A percentile compares a stretch with the other conserved stretches of the same genome.
These are phyloP conservation scores for Andricus curvator DNA, from an alignment of 2,888 invertebrate genomes.

Conservation along the genomic window DNA sequence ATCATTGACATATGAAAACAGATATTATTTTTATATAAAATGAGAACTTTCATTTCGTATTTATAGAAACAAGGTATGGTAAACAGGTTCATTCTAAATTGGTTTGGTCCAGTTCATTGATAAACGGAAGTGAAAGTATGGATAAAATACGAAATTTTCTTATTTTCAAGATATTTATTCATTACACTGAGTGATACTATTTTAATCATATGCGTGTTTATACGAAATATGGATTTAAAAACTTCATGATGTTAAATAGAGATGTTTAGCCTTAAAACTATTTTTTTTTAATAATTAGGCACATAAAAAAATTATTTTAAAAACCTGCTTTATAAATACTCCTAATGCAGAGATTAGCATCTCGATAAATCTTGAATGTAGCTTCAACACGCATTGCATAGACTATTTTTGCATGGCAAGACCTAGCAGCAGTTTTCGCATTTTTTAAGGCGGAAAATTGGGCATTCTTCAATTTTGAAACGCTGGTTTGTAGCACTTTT, in stretches of 20 bases:
- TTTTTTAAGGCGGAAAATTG: not conserved
- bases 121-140: constrained; percentile 1
- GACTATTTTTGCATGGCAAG: constrained; percentile 19
- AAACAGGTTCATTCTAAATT: constrained; percentile 11
- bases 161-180: not conserved
- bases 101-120: too few species aligned
- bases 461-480: constrained; percentile 19
- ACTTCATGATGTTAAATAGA: not conserved
- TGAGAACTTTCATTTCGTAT: not conserved
- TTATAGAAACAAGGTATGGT: not conserved
- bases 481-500: not conserved
- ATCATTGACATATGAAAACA: too few species aligned
- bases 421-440: not conserved
- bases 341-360: constrained; percentile 37
- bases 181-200: too few species aligned
- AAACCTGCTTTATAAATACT: constrained; percentile 33
- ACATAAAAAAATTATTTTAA: constrained; percentile 14
- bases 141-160: not conserved
- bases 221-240: too few species aligned
- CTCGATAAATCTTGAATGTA: constrained; percentile 30
- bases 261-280: not conserved
- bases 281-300: not conserved
- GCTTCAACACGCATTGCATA: constrained; percentile 27
- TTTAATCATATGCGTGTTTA: too few species aligned
- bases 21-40: not conserved